Conservation (phyloP, 2,797 vertebrate genomes). For the Ceyx erithaca region DNA sequence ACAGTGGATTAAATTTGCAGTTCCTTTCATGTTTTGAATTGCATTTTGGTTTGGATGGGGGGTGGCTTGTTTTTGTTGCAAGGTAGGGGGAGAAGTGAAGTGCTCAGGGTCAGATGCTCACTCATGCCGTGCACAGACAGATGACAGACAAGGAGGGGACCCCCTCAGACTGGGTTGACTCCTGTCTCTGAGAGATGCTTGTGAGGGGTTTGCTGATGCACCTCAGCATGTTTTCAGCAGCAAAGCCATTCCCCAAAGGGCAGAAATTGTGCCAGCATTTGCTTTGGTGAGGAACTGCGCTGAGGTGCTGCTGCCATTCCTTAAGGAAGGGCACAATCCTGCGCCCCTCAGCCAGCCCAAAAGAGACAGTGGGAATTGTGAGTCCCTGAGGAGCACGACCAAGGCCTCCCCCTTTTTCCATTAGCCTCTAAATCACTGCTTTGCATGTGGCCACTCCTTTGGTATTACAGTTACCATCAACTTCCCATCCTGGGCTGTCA, state of each 20-base stretch:
- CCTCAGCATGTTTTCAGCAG: not conserved
- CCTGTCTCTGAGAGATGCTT: not conserved
- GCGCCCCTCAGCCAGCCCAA: not conserved
- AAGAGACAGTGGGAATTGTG: not conserved
- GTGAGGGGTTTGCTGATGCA: not conserved
- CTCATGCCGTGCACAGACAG: not conserved
- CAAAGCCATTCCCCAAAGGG: not conserved
- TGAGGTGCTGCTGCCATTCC: not conserved
- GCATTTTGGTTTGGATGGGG: not conserved
- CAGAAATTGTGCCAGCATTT: not conserved
- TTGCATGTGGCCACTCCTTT: not conserved
- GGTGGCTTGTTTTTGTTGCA: not conserved
- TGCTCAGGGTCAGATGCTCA: accelerated
- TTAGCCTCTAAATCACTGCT: not conserved
- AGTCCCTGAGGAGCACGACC: not conserved
- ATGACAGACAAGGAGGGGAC: not conserved
- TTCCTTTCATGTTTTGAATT: not conserved
- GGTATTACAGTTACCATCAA: not conserved
- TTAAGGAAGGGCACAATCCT: not conserved
- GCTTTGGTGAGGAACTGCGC: not conserved
- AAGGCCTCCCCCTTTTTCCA: slow-evolving; percentile 17
- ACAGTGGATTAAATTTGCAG: not conserved
- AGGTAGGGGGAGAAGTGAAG: not conserved
- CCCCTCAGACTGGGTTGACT: not conserved
- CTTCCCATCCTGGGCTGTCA: slow-evolving; percentile 24